Evolutionary conservation across 2,797 vertebrate species (phyloP).

Genomic region (Pogonophryne albipinna): DNA sequence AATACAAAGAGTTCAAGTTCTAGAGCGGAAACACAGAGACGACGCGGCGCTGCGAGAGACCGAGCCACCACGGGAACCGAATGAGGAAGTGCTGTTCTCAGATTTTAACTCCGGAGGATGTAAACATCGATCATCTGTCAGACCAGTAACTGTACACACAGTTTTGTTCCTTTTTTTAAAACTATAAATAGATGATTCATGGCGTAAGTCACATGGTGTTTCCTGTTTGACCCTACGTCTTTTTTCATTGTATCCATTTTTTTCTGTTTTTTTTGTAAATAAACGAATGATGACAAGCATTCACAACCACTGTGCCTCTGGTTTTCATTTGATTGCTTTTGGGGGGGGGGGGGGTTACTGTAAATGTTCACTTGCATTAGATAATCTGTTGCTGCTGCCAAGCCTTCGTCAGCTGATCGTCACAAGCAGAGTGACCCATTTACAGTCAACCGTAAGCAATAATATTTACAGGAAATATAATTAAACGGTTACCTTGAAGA

Average conservation of each 20-base stretch:
- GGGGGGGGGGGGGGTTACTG: background rate
- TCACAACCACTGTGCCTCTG: background rate
- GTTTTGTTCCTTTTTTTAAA: constrained; percentile 35
- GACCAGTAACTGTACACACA: constrained; percentile 16
- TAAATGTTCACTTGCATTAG: background rate
- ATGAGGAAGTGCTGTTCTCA: constrained; percentile 21
- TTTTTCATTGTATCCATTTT: constrained; percentile 51
- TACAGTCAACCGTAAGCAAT: no score
- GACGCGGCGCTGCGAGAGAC: background rate
- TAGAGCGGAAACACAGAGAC: constrained; percentile 65
- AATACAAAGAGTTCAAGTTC: constrained; percentile 98
- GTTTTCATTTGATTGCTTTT: background rate
- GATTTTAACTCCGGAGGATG: constrained; percentile 38
- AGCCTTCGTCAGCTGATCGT: constrained; percentile 26
- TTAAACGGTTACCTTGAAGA: background rate
- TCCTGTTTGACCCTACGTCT: constrained; percentile 37
- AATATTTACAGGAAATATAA: background rate
- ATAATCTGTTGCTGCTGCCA: background rate
- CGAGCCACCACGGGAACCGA: constrained; percentile 23
- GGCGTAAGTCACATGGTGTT: constrained; percentile 17
- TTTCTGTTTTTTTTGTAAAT: constrained; percentile 78
- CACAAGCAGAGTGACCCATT: background rate
- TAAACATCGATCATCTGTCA: constrained; percentile 27
- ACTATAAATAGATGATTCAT: background rate
- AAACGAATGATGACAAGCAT: constrained; percentile 59